Conservation (phyloP, 2,797 vertebrate genomes). For the Nyctalus aviator region DNA sequence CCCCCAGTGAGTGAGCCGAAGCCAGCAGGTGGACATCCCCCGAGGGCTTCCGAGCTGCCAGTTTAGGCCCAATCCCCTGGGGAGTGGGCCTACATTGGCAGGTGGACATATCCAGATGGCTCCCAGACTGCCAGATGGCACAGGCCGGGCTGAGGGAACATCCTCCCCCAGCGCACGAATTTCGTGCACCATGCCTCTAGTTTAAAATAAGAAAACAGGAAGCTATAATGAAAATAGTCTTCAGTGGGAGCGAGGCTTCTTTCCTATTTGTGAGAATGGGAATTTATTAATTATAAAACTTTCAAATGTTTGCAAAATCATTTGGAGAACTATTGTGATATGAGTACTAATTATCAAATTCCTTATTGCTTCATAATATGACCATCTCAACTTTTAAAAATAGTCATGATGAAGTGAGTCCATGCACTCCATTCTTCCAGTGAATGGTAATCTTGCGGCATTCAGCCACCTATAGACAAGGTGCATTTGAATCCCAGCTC, state of each 20-base stretch:
- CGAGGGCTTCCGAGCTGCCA: no score
- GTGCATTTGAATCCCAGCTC: neutral
- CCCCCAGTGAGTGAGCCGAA: fast-evolving
- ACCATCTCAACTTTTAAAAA: neutral
- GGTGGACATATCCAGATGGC: no score
- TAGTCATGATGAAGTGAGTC: neutral
- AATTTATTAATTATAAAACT: conserved; percentile 8
- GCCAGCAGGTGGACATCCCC: no score
- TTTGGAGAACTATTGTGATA: neutral
- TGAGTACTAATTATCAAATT: neutral
- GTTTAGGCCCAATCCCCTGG: no score
- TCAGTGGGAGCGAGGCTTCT: neutral
- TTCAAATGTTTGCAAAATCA: conserved; percentile 5
- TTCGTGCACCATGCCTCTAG: no score
- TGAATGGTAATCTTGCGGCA: neutral
- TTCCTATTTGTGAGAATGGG: neutral
- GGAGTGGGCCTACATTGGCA: no score
- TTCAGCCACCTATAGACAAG: neutral
- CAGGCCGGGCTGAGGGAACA: no score
- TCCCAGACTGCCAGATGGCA: no score
- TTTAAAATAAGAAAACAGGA: conserved; percentile 38
- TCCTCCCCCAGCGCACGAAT: no score
- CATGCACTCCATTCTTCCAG: neutral
- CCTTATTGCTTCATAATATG: neutral
- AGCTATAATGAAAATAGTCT: neutral